Evolutionary conservation across 1,140 invertebrate species (phyloP), one percentile per base, ranked within the genome.

Genomic region (Vanessa tameamea): DNA sequence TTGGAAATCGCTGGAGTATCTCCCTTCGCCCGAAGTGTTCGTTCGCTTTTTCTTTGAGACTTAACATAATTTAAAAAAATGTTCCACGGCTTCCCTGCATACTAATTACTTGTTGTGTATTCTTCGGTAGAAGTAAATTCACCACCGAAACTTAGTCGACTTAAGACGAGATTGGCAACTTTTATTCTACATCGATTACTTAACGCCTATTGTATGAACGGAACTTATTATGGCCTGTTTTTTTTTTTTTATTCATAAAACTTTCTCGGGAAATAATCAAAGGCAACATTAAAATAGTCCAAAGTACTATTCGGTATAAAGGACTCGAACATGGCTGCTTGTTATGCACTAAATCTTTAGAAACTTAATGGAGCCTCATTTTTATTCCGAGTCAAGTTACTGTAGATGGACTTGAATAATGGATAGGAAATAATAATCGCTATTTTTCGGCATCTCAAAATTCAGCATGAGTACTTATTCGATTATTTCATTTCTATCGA

Each of bases 31-130:
- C 75, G 66, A 72, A 79, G 78, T 85, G 84, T 87, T 88, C 81
- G 80, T 82, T 86, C 84, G 85, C 79, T 91, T 90, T 90, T 89
- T 90, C 89, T 89, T 87, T 80, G 78, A 81, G 88, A 87, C 87
- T 91, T 90, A 91, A 86, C 87, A 92, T 92, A 91, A 92, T 92
- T 89, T 91, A 82, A 91, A 92, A 92, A 92, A 92, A 92, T 91
- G 88, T 90, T 87, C 72, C 79, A 87, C 83, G 81, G 80, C 83
- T 84, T 82, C 78, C 76, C 83, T 83, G 91, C 86, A 92, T 92
- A 92, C 91, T 92, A 92, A 92, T 92, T 90, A 82, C 83, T 90
- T 91, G 89, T 91, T 91, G 91, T 91, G 83, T 83, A 76, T 84
- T 77, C 82, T 86, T 84, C 81, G 85, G 81, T 80, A 82, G 76